These are phyloP conservation scores for Paraplagusia blochii DNA, from an alignment of 2,113 vertebrate genomes.

Conservation along the genomic window DNA sequence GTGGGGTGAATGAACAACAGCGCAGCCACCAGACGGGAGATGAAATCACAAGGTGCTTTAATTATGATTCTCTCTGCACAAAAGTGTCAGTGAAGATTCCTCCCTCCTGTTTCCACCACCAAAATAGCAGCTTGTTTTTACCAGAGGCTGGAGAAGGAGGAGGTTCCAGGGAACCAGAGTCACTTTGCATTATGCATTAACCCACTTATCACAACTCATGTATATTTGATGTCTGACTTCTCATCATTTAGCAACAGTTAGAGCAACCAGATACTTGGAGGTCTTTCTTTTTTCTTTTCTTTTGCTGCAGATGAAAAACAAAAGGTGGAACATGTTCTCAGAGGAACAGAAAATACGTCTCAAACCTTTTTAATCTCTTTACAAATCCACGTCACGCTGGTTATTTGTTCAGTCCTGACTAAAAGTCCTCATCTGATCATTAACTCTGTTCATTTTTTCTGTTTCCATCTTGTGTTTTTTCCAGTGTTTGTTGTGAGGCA, in stretches of 20 bases:
- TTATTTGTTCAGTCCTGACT: no score
- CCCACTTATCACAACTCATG: not conserved
- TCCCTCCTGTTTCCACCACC: not conserved
- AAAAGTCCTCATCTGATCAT: no score
- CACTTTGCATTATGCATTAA: constrained; percentile 2
- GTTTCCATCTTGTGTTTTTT: no score
- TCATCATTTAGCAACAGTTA: not conserved
- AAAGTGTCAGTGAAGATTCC: constrained; percentile 10
- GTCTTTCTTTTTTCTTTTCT: not conserved
- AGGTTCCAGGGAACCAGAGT: constrained; percentile 10
- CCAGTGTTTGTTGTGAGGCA: no score
- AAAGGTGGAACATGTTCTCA: no score
- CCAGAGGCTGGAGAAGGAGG: not conserved
- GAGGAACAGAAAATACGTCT: no score
- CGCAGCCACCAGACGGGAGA: constrained; percentile 17
- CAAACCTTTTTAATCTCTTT: no score
- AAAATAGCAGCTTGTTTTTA: constrained; percentile 11
- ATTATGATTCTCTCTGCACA: constrained; percentile 5
- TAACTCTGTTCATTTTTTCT: no score
- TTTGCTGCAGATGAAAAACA: no score
- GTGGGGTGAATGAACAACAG: constrained; percentile 39
- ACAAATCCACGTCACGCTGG: no score
- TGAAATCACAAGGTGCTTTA: constrained; percentile 16
- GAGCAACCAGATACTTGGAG: not conserved
- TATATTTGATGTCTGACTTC: not conserved